These are phyloP conservation scores for Poecilia wingei DNA, from an alignment of 2,797 vertebrate species.

Conservation along the genomic window DNA sequence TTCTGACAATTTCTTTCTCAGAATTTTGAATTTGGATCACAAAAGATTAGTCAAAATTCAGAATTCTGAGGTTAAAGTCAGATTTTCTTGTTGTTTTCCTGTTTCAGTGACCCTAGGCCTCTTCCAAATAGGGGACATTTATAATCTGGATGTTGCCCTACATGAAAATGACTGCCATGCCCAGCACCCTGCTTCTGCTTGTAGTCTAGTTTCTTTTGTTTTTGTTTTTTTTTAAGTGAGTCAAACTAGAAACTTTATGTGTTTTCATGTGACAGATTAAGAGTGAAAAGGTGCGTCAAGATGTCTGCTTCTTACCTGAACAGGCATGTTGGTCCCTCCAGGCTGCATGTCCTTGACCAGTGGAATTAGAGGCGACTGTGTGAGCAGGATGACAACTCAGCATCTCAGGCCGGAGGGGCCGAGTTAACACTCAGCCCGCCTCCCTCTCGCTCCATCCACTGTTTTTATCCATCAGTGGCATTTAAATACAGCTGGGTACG, in stretches of 20 bases:
- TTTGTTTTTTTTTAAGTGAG: not conserved
- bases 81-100: no score
- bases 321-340: slow-evolving; percentile 40
- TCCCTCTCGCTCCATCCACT: slow-evolving; percentile 22
- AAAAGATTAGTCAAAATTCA: no score
- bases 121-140: no score
- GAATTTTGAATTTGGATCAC: no score
- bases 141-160: no score
- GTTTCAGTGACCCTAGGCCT: no score
- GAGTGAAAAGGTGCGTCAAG: slow-evolving; percentile 7
- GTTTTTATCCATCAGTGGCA: slow-evolving; percentile 47
- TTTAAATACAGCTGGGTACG: slow-evolving; percentile 33
- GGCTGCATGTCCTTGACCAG: slow-evolving; percentile 61
- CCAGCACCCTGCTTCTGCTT: slow-evolving; percentile 16
- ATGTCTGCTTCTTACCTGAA: slow-evolving; percentile 40
- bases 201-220: slow-evolving; percentile 15
- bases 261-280: slow-evolving; percentile 24
- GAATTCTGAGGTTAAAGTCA: no score
- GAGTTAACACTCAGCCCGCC: slow-evolving; percentile 47
- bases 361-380: slow-evolving; percentile 37
- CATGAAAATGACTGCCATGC: no score
- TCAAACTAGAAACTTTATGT: slow-evolving; percentile 8
- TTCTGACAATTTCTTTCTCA: no score
- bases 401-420: slow-evolving; percentile 38
- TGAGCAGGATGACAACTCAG: slow-evolving; percentile 60